These are phyloP conservation scores for Serinus canaria DNA, from an alignment of 2,113 vertebrate genomes.

Conservation along the genomic window DNA sequence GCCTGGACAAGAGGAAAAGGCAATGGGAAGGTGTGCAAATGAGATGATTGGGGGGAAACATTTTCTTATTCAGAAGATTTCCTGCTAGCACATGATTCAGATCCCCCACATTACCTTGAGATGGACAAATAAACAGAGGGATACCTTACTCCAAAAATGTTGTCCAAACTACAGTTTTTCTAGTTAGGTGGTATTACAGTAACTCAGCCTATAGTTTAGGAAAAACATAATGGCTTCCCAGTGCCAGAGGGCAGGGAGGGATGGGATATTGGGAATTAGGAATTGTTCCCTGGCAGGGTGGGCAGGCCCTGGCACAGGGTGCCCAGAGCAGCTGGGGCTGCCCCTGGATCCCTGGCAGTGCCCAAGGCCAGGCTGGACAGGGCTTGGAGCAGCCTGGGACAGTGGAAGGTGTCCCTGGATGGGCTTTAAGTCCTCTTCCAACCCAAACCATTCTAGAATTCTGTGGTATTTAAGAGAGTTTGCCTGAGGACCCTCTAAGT, in stretches of 20 bases:
- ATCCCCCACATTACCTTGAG: background rate
- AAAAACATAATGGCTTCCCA: background rate
- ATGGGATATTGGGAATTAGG: background rate
- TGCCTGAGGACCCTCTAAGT: background rate
- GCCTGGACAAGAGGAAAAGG: background rate
- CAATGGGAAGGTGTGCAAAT: background rate
- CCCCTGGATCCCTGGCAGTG: background rate
- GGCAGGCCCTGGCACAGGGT: background rate
- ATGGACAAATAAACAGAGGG: background rate
- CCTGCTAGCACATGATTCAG: background rate
- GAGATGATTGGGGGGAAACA: background rate
- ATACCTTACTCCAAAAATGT: background rate
- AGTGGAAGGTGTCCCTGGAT: background rate
- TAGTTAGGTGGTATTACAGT: rapidly evolving
- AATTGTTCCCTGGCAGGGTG: background rate
- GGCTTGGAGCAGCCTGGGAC: background rate
- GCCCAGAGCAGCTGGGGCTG: background rate
- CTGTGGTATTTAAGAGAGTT: background rate
- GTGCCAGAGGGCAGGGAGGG: rapidly evolving
- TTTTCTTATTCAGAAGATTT: background rate
- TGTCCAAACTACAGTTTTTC: background rate
- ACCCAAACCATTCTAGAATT: background rate
- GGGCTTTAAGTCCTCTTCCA: background rate
- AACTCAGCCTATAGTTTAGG: background rate
- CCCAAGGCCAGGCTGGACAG: rapidly evolving